These are phyloP conservation scores for Acyrthosiphon pisum DNA, from an alignment of 1,140 invertebrate genomes.

Conservation along the genomic window DNA sequence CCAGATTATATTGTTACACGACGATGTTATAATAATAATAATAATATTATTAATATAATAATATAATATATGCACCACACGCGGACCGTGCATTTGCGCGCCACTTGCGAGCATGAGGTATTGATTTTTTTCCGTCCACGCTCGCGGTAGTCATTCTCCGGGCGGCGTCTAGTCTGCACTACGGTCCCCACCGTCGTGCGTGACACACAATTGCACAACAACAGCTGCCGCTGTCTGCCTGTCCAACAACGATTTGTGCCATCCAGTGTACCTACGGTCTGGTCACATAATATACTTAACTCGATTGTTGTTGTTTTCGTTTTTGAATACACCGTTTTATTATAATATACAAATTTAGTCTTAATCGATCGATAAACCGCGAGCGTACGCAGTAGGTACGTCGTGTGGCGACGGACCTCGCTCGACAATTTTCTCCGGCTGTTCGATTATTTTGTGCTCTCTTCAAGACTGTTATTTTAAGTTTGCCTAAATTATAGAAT, in stretches of 20 bases:
- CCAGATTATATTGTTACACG: background rate
- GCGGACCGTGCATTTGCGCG: conserved; percentile 31
- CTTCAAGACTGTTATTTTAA: conserved; percentile 13
- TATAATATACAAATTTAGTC: background rate
- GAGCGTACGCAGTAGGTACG: too few species aligned
- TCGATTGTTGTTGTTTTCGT: background rate
- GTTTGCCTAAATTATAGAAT: background rate
- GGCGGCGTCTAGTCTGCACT: background rate
- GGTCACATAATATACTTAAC: background rate
- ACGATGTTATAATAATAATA: background rate
- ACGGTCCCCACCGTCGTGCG: conserved; percentile 41
- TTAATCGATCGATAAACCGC: background rate
- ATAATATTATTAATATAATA: background rate
- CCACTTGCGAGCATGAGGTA: conserved; percentile 29
- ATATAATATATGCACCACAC: background rate
- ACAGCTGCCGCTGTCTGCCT: conserved; percentile 15
- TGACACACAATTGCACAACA: conserved; percentile 45
- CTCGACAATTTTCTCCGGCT: background rate
- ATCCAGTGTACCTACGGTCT: conserved; percentile 20
- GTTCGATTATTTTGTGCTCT: background rate
- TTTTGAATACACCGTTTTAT: background rate
- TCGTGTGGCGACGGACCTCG: background rate
- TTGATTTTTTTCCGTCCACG: conserved; percentile 51
- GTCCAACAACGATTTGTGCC: background rate
- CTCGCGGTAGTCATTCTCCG: conserved; percentile 31